Conservation (phyloP, 53 echinoderm and acorn worm species). For the Echinarachnius parma region DNA sequence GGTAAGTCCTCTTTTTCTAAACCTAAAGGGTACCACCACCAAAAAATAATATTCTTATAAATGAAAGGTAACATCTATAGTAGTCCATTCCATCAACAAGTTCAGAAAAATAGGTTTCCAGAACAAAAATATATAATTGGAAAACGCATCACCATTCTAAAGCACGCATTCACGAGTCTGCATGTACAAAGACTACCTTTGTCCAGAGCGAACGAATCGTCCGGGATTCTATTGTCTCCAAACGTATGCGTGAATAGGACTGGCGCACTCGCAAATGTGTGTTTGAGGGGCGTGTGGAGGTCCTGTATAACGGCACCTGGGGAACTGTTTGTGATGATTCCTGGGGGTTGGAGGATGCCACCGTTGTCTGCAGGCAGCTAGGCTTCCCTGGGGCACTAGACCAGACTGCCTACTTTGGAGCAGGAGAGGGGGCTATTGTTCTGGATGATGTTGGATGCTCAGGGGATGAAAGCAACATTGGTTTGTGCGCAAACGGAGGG, state of each 20-base stretch:
- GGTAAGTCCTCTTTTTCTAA: neutral
- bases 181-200: too few species aligned
- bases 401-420: neutral
- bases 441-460: neutral
- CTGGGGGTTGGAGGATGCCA: constrained; percentile 39
- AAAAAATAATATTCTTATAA: too few species aligned
- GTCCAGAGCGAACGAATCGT: too few species aligned
- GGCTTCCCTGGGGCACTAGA: neutral
- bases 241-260: too few species aligned
- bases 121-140: too few species aligned
- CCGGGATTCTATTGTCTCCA: too few species aligned
- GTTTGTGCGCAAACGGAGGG: neutral
- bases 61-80: too few species aligned
- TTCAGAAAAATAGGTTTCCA: too few species aligned
- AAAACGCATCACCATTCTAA: too few species aligned
- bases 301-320: constrained; percentile 14
- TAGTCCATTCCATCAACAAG: too few species aligned
- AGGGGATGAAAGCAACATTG: neutral
- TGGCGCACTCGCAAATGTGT: neutral
- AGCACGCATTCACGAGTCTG: too few species aligned
- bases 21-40: neutral
- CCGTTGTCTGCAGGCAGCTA: constrained; percentile 38
- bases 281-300: constrained; percentile 20
- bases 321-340: constrained; percentile 45
- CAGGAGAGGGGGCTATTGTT: neutral